phyloP scores from a whole-genome alignment of 1,140 invertebrate genomes.

The Sycophila sp. region DNA sequence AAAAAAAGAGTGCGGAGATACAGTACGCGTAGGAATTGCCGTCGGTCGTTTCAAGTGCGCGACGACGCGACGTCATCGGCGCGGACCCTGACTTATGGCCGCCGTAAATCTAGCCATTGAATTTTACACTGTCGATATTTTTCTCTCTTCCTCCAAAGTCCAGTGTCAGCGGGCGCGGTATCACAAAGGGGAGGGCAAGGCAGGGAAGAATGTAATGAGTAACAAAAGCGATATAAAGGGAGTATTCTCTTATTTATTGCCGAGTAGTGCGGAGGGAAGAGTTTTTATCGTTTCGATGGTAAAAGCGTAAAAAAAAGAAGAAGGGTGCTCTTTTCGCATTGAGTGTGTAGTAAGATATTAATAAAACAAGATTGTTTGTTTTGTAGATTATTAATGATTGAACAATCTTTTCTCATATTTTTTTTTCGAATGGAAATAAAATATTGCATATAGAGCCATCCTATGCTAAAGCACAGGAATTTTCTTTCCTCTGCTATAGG shows the following conservation, averaged over 20 bases:
- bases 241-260: conserved; percentile 26
- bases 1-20: no score
- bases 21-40: no score
- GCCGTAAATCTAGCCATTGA: conserved; percentile 54
- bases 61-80: conserved; percentile 44
- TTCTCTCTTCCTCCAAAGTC: conserved; percentile 15
- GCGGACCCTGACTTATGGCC: conserved; percentile 47
- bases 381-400: no score
- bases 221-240: conserved; percentile 22
- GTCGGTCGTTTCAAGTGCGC: neutral
- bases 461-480: no score
- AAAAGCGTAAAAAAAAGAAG: neutral
- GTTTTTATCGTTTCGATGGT: conserved; percentile 15
- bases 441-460: no score
- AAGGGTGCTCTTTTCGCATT: no score
- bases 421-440: no score
- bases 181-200: neutral
- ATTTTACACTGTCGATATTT: conserved; percentile 55
- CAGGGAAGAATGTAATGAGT: conserved; percentile 32
- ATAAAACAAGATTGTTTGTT: no score
- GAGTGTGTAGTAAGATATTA: no score
- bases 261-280: neutral
- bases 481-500: no score
- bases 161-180: no score
- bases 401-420: no score